Percentiles rank a stretch among this genome's conserved stretches.
phyloP scores from a whole-genome alignment of 1,140 invertebrate genomes.

The Procambarus clarkii region DNA sequence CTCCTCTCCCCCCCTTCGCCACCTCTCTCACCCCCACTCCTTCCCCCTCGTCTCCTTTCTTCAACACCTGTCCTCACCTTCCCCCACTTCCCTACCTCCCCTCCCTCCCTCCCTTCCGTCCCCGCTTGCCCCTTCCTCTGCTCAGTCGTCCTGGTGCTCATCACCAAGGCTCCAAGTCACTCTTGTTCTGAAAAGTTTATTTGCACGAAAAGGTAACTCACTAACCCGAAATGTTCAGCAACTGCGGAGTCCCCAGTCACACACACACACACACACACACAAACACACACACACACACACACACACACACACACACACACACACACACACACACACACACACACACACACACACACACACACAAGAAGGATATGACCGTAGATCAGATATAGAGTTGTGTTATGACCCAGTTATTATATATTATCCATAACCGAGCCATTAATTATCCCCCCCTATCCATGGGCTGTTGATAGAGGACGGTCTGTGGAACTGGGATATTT shows the following conservation, averaged over 20 bases:
- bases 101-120: background rate
- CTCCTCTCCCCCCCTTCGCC: background rate
- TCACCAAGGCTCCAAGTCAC: too few relatives aligned
- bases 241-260: background rate
- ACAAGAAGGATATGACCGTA: too few relatives aligned
- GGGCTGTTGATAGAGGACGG: too few relatives aligned
- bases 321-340: background rate
- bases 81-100: background rate
- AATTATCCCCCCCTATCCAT: too few relatives aligned
- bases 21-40: too few relatives aligned
- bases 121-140: background rate
- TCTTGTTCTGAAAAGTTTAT: too few relatives aligned
- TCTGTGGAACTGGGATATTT: too few relatives aligned
- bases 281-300: background rate
- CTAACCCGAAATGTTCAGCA: background rate
- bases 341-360: too few relatives aligned
- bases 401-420: too few relatives aligned
- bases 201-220: too few relatives aligned
- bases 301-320: slow-evolving; percentile 15
- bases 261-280: background rate
- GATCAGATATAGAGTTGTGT: too few relatives aligned
- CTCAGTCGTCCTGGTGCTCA: background rate
- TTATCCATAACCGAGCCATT: too few relatives aligned
- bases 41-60: background rate
- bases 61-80: background rate